Base-by-base conservation (phyloP, 1,140 invertebrate species). In the Nymphalis io region DNA sequence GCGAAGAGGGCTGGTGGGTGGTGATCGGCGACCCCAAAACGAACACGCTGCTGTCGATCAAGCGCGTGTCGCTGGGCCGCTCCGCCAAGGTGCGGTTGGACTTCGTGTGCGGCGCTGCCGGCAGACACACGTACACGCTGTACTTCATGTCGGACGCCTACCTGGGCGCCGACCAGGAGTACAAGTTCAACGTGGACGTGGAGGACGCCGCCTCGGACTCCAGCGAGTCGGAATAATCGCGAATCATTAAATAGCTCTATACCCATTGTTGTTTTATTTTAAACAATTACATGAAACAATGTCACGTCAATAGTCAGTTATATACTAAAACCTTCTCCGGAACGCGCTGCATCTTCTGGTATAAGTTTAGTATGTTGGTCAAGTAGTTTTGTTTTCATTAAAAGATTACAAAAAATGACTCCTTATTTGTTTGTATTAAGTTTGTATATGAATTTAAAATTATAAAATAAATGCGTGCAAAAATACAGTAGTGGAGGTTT, bases 101-200 rank as follows among this genome's bases (percentile, higher is more conserved):
- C 89, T 99, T 99, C 93, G 96, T 98, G 61, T 98, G 97, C 8
- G 98, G 98, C 2, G 93, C 93, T 80, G 93, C 96, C 27, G 96
- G 96, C 11, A 94, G 96, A 58, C 96, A 99, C 90, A 95, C 95
- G 15, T 99, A 99, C 87, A 98, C 97, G 0, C 92, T 99, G 40
- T 99, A 99, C 92, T 99, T 98, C 88, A 99, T 99, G 98, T 99
- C 97, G 85, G 99, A 99, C 91, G 96, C 98, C 0, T 99, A 99
- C 85, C 94, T 99, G 79, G 98, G 99, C 13, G 99, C 98, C 84
- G 99, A 99, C 94, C 98, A 99, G 87, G 98, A 99, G 91, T 98
- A 98, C 83, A 96, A 96, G 84, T 96, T 98, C 85, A 94, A 93
- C 1, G 95, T 98, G 21, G 95, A 96, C 75, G 96, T 98, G 23